Evolutionary conservation across 1,140 invertebrate genomes (phyloP), one percentile per base, ranked within the genome.

Genomic region (Drosophila ohnishii): DNA sequence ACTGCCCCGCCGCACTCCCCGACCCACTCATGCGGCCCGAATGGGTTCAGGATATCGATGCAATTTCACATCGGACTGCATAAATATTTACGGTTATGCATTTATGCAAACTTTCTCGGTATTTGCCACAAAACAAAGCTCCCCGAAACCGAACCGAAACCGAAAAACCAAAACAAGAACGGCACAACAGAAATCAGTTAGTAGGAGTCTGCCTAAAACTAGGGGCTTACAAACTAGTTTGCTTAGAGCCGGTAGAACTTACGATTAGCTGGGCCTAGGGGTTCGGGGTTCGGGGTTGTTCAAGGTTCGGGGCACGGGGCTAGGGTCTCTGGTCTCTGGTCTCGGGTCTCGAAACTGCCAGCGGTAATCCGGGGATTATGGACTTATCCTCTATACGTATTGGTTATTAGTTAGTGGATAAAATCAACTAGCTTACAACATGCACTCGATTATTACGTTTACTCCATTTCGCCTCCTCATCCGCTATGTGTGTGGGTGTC

Each of bases 401-500:
- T 58, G 39, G 56, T 57, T 69, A 58, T 73, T 63, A 71, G 62
- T 82, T 79, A 87, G 75, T 63, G 78, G 79, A 87, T 83, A 86
- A 86, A 87, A 87, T 76, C 75, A 86, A 79, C 67, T 87, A 79
- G 71, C 83, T 87, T 86, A 83, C 83, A 82, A 86, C 75, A 82
- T 83, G 70, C 71, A 78, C 56, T 75, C 50, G 70, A 50, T 83
- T 83, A 82, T 69, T 78, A 63, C 62, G 59, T 56, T 44, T 72
- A 42, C 44, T 67, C 16, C 30, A n/a, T 42, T 58, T 30, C 53
- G 37, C 56, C 25, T 69, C 40, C 39, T 37, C 35, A 40, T 45
- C 11, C 34, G 44, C 47, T 62, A 47, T 50, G 37, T 45, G 28
- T 45, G 22, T 50, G 47, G 9, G 47, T 50, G 37, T 58, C 48